Percentiles rank a stretch among this genome's conserved stretches.
phyloP scores from a whole-genome alignment of 1,140 invertebrate genomes.

The Drosophila prosaltans region DNA sequence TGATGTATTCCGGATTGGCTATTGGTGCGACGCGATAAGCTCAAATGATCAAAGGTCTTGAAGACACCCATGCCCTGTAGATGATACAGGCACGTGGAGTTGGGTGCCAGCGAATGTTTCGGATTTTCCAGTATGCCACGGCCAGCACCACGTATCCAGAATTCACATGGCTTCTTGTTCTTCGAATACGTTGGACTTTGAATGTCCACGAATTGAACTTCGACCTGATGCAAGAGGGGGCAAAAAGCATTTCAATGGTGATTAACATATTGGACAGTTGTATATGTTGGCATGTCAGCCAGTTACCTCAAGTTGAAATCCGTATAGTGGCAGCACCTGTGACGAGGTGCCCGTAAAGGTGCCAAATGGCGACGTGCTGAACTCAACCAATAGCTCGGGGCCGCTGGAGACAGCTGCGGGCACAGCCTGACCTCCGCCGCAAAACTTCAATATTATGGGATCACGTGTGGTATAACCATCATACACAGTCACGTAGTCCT shows the following conservation, averaged over 20 bases:
- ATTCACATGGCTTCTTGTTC: slow-evolving; percentile 92
- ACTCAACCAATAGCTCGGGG: slow-evolving; percentile 93
- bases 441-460: slow-evolving; percentile 94
- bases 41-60: slow-evolving; percentile 80
- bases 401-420: slow-evolving; percentile 92
- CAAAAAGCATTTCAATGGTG: background rate
- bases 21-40: slow-evolving; percentile 70
- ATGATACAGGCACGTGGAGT: slow-evolving; percentile 94
- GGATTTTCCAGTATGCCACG: slow-evolving; percentile 91
- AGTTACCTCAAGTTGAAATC: slow-evolving; percentile 94
- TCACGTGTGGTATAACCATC: slow-evolving; percentile 95
- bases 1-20: slow-evolving; percentile 65
- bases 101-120: slow-evolving; percentile 91
- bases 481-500: slow-evolving; percentile 95
- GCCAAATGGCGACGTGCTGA: slow-evolving; percentile 94
- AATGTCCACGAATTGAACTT: slow-evolving; percentile 92
- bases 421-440: slow-evolving; percentile 92
- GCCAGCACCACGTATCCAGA: slow-evolving; percentile 91
- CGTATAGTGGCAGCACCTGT: slow-evolving; percentile 90
- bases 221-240: slow-evolving; percentile 66
- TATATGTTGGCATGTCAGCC: slow-evolving; percentile 83
- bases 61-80: slow-evolving; percentile 85
- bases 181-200: slow-evolving; percentile 91
- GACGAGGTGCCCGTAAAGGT: slow-evolving; percentile 90
- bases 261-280: slow-evolving; percentile 8